A percentile compares a stretch with the other conserved stretches of the same genome.
These are phyloP conservation scores for Romanogobio albipinnatus DNA, from an alignment of 2,113 vertebrate genomes.

Conservation along the genomic window DNA sequence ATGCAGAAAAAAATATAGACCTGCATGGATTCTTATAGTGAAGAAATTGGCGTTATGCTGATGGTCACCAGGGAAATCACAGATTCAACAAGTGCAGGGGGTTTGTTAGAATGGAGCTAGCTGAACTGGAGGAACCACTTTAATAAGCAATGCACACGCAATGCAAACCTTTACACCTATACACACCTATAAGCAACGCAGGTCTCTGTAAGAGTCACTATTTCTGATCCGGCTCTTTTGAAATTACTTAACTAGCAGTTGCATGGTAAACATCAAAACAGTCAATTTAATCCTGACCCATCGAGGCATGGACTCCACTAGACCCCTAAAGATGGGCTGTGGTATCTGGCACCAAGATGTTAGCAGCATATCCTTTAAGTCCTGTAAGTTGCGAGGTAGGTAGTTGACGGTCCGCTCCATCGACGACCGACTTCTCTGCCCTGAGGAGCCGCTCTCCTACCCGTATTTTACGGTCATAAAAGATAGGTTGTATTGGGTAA, in stretches of 20 bases:
- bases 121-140: background rate
- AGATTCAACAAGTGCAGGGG: background rate
- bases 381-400: no score
- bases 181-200: background rate
- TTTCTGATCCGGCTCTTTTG: background rate
- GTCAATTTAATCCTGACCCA: background rate
- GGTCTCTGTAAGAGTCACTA: background rate
- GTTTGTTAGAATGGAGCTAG: background rate
- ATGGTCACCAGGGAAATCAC: constrained; percentile 45
- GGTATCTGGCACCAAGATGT: no score
- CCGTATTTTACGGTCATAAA: no score
- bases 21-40: background rate
- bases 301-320: no score
- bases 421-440: no score
- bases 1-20: constrained; percentile 20
- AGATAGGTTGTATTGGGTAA: no score
- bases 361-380: no score
- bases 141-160: background rate
- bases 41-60: constrained; percentile 38
- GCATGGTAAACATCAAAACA: background rate
- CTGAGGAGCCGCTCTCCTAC: no score
- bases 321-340: no score
- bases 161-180: background rate
- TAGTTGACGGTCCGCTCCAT: no score
- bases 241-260: background rate